Evolutionary conservation across 2,888 invertebrate genomes (phyloP).

Genomic region (Drosophila paramelanica): DNA sequence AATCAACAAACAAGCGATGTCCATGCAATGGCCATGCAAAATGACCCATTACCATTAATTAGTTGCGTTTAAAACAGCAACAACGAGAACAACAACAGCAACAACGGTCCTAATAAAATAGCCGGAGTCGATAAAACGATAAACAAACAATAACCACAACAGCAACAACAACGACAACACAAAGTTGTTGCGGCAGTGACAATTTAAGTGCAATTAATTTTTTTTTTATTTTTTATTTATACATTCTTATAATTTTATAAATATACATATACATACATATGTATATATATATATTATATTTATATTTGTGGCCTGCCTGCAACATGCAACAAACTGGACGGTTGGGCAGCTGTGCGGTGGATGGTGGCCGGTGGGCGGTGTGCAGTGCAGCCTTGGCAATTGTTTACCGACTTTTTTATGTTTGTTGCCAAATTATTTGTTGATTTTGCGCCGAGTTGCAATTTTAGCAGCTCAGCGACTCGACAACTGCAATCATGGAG

Average conservation of each 20-base stretch:
- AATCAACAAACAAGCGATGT: conserved; percentile 75
- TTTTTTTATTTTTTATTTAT: conserved; percentile 19
- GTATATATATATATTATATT: background rate
- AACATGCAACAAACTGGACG: conserved; percentile 67
- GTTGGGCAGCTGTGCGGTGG: no score
- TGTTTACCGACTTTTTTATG: conserved; percentile 16
- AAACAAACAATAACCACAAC: conserved; percentile 50
- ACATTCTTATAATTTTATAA: conserved; percentile 4
- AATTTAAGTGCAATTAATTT: conserved; percentile 78
- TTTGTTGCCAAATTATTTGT: conserved; percentile 47
- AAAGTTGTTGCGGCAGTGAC: conserved; percentile 70
- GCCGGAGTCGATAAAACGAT: conserved; percentile 68
- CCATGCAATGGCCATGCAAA: conserved; percentile 78
- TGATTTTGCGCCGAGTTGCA: conserved; percentile 49
- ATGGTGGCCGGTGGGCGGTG: background rate
- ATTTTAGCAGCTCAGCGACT: conserved; percentile 11
- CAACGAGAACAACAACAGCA: conserved; percentile 30
- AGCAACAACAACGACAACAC: conserved; percentile 40
- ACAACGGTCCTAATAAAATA: conserved; percentile 68
- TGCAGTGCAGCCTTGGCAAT: conserved; percentile 45
- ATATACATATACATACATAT: background rate
- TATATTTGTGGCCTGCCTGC: conserved; percentile 20
- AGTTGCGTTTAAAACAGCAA: conserved; percentile 72
- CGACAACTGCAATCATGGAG: conserved; percentile 1
- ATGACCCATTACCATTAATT: conserved; percentile 79